Conservation (phyloP, 2,113 vertebrate genomes). For the Myotis davidii region DNA sequence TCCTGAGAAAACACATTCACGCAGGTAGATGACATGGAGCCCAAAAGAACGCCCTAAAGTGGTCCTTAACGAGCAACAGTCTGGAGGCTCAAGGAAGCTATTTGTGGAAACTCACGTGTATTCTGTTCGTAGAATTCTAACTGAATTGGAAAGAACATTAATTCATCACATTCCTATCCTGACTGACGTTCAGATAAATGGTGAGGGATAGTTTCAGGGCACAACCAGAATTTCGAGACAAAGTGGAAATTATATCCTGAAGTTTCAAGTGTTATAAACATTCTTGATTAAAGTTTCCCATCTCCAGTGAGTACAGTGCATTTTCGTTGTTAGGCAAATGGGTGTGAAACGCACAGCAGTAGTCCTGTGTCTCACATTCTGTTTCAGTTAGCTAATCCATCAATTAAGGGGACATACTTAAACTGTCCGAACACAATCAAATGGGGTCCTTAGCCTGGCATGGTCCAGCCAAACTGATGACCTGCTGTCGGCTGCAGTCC, state of each 20-base stretch:
- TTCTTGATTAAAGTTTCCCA: neutral
- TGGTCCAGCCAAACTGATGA: slow-evolving; percentile 56
- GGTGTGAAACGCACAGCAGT: slow-evolving; percentile 61
- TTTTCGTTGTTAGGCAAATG: slow-evolving; percentile 72
- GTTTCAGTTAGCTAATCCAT: slow-evolving; percentile 79
- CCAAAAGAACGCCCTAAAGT: neutral
- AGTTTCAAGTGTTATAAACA: slow-evolving; percentile 22
- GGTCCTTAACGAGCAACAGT: neutral
- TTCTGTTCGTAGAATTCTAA: neutral
- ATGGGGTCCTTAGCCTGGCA: slow-evolving; percentile 9
- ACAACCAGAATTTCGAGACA: slow-evolving; percentile 53
- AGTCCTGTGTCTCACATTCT: slow-evolving; percentile 73
- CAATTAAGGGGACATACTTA: slow-evolving; percentile 77
- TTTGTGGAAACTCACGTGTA: slow-evolving; percentile 5
- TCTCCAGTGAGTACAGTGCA: slow-evolving; percentile 50
- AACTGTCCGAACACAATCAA: slow-evolving; percentile 79
- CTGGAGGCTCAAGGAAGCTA: neutral
- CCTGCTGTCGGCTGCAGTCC: neutral
- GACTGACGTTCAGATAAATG: slow-evolving; percentile 20
- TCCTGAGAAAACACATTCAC: neutral
- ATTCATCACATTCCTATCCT: slow-evolving; percentile 21
- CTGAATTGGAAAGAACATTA: slow-evolving; percentile 11
- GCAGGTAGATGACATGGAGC: neutral
- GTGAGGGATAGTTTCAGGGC: slow-evolving; percentile 27
- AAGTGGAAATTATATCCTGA: slow-evolving; percentile 51